Percentiles rank a stretch among this genome's conserved stretches.
Evolutionary conservation across 53 echinoderm and acorn worm species (phyloP).

Genomic region (Echinometra lucunter): DNA sequence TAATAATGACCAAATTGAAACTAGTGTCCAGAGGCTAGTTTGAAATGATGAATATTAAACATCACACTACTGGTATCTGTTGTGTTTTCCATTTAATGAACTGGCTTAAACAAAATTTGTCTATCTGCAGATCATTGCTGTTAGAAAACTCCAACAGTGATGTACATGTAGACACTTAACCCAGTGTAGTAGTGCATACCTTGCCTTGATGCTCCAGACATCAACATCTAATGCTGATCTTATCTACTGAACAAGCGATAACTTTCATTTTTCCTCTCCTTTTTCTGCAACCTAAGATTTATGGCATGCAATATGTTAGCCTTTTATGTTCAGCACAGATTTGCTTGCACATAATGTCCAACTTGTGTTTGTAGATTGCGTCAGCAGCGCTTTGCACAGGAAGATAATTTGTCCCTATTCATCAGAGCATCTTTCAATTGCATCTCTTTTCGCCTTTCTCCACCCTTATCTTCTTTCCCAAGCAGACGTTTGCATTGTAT

Average conservation of each 20-base stretch:
- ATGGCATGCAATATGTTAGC: constrained; percentile 62
- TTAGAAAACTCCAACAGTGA: background rate
- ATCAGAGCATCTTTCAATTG: constrained; percentile 59
- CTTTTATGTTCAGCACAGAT: constrained; percentile 68
- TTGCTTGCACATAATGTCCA: constrained; percentile 57
- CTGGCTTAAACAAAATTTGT: background rate
- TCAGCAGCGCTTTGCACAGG: constrained; percentile 48
- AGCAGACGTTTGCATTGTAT: constrained; percentile 50
- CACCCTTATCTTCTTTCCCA: constrained; percentile 43
- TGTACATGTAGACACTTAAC: background rate
- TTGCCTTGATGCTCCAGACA: background rate
- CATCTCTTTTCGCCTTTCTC: background rate
- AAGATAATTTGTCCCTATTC: constrained; percentile 67
- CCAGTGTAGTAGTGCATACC: background rate
- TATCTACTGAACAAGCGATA: constrained; percentile 10
- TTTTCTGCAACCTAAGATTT: constrained; percentile 63
- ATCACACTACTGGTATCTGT: background rate
- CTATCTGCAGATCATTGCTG: background rate
- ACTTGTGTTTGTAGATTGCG: constrained; percentile 52
- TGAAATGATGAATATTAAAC: background rate
- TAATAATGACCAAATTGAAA: background rate
- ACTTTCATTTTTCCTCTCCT: constrained; percentile 27
- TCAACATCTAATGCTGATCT: constrained; percentile 44
- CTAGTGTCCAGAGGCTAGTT: background rate
- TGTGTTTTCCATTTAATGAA: background rate